Percentiles rank a stretch among this genome's conserved stretches.
Conservation (phyloP, 2,888 invertebrate species). For the Pseudanteris insignis region DNA sequence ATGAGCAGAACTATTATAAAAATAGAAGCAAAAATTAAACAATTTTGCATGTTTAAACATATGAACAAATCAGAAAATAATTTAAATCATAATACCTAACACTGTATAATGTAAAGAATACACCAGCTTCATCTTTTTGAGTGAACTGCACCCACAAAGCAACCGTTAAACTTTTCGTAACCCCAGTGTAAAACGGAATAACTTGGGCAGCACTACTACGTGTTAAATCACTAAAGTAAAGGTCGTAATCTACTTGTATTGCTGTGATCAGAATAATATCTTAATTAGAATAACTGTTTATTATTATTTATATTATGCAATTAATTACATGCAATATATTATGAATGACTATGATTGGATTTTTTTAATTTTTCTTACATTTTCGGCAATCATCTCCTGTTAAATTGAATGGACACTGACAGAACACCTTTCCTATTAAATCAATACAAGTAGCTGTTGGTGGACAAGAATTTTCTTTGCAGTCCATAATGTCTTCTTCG, state of each 20-base stretch:
- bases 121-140: constrained; percentile 89
- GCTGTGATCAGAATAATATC: too few relatives aligned
- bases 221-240: constrained; percentile 91
- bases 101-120: constrained; percentile 91
- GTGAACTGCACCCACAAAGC: constrained; percentile 98
- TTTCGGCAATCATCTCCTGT: constrained; percentile 97
- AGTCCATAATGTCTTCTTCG: constrained; percentile 89
- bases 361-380: constrained; percentile 72
- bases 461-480: constrained; percentile 92
- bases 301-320: too few relatives aligned
- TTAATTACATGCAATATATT: too few relatives aligned
- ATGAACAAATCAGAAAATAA: background rate
- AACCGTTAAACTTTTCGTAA: constrained; percentile 82
- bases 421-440: constrained; percentile 89
- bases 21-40: constrained; percentile 48
- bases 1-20: constrained; percentile 78
- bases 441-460: constrained; percentile 94
- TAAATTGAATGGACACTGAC: constrained; percentile 95
- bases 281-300: too few relatives aligned
- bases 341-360: too few relatives aligned
- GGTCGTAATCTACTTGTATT: constrained; percentile 97
- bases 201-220: constrained; percentile 92
- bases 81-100: constrained; percentile 83
- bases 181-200: constrained; percentile 86
- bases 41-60: background rate